Conservation (phyloP, 2,797 vertebrate genomes). For the Sebastes itinus region DNA sequence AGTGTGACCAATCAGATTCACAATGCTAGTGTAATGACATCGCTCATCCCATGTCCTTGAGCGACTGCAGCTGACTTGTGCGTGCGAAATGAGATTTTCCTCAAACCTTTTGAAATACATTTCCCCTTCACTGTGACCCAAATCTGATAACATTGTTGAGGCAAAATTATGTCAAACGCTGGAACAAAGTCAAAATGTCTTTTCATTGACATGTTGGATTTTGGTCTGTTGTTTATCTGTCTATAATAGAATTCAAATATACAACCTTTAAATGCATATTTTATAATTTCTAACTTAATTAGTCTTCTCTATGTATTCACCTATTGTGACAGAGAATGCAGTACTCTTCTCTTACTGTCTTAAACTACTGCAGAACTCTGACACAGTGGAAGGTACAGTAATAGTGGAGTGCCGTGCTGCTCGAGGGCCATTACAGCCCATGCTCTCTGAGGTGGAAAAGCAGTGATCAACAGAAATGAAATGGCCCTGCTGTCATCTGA, state of each 20-base stretch:
- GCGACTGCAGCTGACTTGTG: slow-evolving; percentile 40
- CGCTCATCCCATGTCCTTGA: slow-evolving; percentile 54
- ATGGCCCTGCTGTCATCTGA: slow-evolving; percentile 46
- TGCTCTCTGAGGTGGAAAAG: slow-evolving; percentile 58
- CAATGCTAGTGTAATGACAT: slow-evolving; percentile 57
- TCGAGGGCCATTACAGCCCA: slow-evolving; percentile 44
- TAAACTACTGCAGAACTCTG: slow-evolving; percentile 20
- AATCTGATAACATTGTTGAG: slow-evolving; percentile 31
- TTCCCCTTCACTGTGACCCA: slow-evolving; percentile 27
- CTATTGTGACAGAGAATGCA: not conserved
- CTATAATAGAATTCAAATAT: not conserved
- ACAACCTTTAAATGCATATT: not conserved
- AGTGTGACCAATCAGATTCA: slow-evolving; percentile 71
- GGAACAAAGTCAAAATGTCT: slow-evolving; percentile 4
- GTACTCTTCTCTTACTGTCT: not conserved
- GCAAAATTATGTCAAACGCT: slow-evolving; percentile 14
- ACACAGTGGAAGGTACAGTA: slow-evolving; percentile 14
- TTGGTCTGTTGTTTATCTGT: not conserved
- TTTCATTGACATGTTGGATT: not conserved
- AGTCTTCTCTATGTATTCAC: not conserved
- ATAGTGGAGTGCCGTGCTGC: slow-evolving; percentile 25
- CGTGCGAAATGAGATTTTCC: slow-evolving; percentile 48
- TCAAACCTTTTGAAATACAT: slow-evolving; percentile 33
- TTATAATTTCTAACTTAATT: not conserved
- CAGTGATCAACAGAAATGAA: slow-evolving; percentile 69